phyloP scores from a whole-genome alignment of 1,140 invertebrate species.

The Halotydeus destructor region DNA sequence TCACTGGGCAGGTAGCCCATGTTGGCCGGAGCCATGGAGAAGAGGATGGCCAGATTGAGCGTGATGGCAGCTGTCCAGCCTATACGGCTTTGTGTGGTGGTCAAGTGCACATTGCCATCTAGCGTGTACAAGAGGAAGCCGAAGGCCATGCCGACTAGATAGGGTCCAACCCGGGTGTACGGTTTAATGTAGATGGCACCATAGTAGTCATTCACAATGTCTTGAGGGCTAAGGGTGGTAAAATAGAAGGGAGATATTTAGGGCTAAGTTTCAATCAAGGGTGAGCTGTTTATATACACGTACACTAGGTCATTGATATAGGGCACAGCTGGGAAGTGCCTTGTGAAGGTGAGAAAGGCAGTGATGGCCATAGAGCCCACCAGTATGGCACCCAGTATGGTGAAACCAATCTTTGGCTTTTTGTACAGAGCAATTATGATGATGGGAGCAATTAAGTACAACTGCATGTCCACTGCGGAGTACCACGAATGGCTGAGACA shows the following conservation, averaged over 20 bases:
- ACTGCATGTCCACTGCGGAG: constrained; percentile 24
- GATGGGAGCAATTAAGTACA: constrained; percentile 22
- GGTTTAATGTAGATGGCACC: constrained; percentile 72
- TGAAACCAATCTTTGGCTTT: constrained; percentile 11
- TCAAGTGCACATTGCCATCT: constrained; percentile 8
- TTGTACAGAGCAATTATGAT: constrained; percentile 19
- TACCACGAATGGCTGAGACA: constrained; percentile 24
- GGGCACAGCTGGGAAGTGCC: constrained; percentile 18
- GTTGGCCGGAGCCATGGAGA: constrained; percentile 18
- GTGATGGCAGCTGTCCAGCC: constrained; percentile 13
- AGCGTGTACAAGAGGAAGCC: constrained; percentile 24
- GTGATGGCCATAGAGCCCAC: constrained; percentile 13
- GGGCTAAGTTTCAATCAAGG: background rate
- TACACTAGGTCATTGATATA: constrained; percentile 17
- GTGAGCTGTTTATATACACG: constrained; percentile 11
- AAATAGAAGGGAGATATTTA: background rate
- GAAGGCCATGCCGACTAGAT: constrained; percentile 29
- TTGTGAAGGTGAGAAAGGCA: constrained; percentile 14
- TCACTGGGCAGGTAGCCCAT: constrained; percentile 15
- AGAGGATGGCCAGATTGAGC: constrained; percentile 11
- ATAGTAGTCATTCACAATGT: constrained; percentile 37
- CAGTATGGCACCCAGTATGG: constrained; percentile 6
- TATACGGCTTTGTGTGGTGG: too few relatives aligned
- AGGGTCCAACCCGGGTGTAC: constrained; percentile 31
- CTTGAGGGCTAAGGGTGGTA: constrained; percentile 9